phyloP scores from a whole-genome alignment of 2,888 invertebrate species.

The Tetropium fuscum region DNA sequence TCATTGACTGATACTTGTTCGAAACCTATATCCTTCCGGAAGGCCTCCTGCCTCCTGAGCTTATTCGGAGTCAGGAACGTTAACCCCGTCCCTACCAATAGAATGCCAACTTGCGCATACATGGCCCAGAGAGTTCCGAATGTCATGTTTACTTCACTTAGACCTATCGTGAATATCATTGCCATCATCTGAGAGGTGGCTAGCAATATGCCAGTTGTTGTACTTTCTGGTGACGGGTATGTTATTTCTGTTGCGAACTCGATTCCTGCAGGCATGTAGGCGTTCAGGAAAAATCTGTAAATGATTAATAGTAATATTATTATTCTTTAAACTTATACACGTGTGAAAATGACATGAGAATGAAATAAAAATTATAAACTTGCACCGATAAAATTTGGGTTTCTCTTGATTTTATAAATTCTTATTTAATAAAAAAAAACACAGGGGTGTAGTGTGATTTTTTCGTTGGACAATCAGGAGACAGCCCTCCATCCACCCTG shows the following conservation, averaged over 20 bases:
- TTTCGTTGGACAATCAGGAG: no score
- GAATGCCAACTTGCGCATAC: slow-evolving; percentile 39
- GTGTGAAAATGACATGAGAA: no score
- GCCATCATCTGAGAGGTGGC: slow-evolving; percentile 50
- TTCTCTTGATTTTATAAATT: no score
- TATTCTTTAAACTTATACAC: no score
- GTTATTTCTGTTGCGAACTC: slow-evolving; percentile 55
- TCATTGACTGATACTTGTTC: slow-evolving; percentile 21
- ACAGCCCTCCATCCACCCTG: no score
- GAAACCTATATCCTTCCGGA: slow-evolving; percentile 35
- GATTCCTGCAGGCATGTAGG: slow-evolving; percentile 54
- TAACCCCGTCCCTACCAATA: slow-evolving; percentile 45
- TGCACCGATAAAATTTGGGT: no score
- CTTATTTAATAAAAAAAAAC: no score
- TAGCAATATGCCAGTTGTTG: slow-evolving; percentile 50
- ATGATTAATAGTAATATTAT: no score
- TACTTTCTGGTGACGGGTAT: slow-evolving; percentile 53
- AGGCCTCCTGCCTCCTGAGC: slow-evolving; percentile 50
- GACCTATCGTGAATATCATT: slow-evolving; percentile 43
- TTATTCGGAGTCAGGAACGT: slow-evolving; percentile 50
- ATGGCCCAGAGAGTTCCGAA: slow-evolving; percentile 51
- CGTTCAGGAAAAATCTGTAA: slow-evolving; percentile 52
- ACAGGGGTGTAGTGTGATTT: no score
- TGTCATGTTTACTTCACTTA: slow-evolving; percentile 39
- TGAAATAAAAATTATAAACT: no score